Base-by-base conservation (phyloP, 1,140 invertebrate genomes). In the Neodiprion lecontei region DNA sequence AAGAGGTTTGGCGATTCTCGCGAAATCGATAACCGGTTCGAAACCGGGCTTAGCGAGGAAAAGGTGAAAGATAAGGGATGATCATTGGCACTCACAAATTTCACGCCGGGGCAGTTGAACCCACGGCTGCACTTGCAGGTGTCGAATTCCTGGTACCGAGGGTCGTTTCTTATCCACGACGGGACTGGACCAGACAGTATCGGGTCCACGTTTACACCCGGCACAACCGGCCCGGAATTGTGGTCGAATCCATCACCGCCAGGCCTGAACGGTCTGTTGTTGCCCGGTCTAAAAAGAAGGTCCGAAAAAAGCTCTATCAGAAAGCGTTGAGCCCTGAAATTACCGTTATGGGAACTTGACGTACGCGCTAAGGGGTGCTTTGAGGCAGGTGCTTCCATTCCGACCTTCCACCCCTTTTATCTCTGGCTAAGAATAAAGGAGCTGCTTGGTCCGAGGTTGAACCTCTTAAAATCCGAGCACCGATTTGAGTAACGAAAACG, bases 51-150 rank as follows among this genome's bases (percentile, higher is more conserved):
- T 28, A 48, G 67, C 21, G 10, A 7, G 14, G 7, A 50, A 53
- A 50, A n/a, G 1, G 7, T 50, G 28, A 71, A 49, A n/a, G 49
- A n/a, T 61, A 5, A 66, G 28, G 28, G 14, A 28, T 48, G 28
- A 47, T 8, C n/a, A 70, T 67, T 47, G 21, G 7, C 66, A 85
- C 89, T 89, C 85, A 91, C 90, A 76, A 91, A 90, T 72, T 88
- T 88, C 50, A 91, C 82, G 53, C 89, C 90, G 17, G 89, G 89
- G 74, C 91, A 91, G 77, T 91, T 91, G 84, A 91, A 90, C 69
- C 88, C 88, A 75, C 89, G 89, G 53, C 88, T 87, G 76, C 91
- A 91, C 75, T 89, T 89, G 81, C 91, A 91, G 21, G 81, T 85
- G 69, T 91, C 89, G 75, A 85, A 90, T 14, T 88, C 83, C 76